Base-by-base conservation (phyloP, 2,113 vertebrate species). In the Pogonocichla stellata region DNA sequence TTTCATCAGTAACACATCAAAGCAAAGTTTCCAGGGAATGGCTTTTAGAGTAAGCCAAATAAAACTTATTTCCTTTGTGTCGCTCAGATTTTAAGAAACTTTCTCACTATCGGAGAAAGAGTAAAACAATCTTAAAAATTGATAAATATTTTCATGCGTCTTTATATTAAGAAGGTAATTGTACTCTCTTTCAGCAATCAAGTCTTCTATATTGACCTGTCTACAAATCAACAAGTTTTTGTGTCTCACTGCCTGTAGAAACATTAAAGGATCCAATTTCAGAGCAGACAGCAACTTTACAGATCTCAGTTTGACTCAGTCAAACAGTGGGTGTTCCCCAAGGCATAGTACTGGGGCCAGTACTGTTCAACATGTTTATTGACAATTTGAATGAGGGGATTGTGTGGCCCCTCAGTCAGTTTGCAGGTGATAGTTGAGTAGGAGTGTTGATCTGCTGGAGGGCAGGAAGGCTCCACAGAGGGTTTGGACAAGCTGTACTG, bases 261-360 rank as follows among this genome's bases (percentile, higher is more conserved):
- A 43, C 12, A 36, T 40, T 50, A 24, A 78, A 60, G 43, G 10
- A 17, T 54, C 10, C 7, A 42, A 56, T 25, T 64, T 43, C 38
- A 69, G 38, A 64, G 28, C 19, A 43, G 28, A 28, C 5, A 13
- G n/a, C 8, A 57, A 38, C 31, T 64, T 64, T 18, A 38, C 7
- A 51, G 42, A 9, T 14, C 22, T 88, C 24, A 31, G 8, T 57
- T 12, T 56, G 61, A n/a, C 45, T 65, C 28, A 34, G 3, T 51
- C 53, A 54, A 73, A 25, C 6, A 75, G 31, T 8, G 22, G 5
- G 10, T 60, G 14, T 4, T 66, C 5, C 10, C 14, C 9, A 26
- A 22, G 31, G 29, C 11, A 19, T 0, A 2, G 18, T 50, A 23
- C 0, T 38, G 7, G 10, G 42, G 28, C 7, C 23, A 38, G 14